Percentiles rank a stretch among this genome's conserved stretches.
Evolutionary conservation across 2,797 vertebrate genomes (phyloP).

Genomic region (Saxicola maurus): DNA sequence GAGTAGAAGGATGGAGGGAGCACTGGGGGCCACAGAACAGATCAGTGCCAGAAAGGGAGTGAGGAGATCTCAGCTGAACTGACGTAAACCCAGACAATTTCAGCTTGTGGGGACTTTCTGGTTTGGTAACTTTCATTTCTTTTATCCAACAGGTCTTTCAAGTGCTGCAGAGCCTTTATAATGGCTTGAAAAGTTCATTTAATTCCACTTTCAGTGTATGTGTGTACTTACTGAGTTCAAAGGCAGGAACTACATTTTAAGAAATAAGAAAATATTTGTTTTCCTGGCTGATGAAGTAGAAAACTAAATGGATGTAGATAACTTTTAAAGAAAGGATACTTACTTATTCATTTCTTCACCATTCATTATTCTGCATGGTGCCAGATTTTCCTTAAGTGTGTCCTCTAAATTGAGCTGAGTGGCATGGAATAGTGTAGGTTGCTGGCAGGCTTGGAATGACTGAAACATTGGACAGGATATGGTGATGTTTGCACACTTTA

Average conservation of each 20-base stretch:
- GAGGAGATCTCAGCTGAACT: not conserved
- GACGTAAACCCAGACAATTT: not conserved
- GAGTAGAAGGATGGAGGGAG: not conserved
- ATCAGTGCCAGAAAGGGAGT: not conserved
- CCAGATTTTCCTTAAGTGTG: not conserved
- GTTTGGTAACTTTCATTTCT: not conserved
- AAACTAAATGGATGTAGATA: not conserved
- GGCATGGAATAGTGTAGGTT: not conserved
- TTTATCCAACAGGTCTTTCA: not conserved
- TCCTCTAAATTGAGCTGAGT: not conserved
- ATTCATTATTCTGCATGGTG: not conserved
- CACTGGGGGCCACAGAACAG: not conserved
- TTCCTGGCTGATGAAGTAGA: not conserved
- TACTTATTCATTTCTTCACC: not conserved
- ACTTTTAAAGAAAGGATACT: not conserved
- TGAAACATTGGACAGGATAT: not conserved
- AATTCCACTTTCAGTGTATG: not conserved
- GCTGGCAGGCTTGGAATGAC: not conserved
- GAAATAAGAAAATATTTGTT: not conserved
- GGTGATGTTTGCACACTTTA: not conserved
- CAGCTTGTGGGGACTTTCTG: not conserved
- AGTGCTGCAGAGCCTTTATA: not conserved
- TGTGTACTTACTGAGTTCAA: not conserved
- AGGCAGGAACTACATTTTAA: conserved; percentile 1
- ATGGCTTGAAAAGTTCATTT: not conserved